Conservation (phyloP, 1,140 invertebrate species). For the Gyrodactylus salaris region DNA sequence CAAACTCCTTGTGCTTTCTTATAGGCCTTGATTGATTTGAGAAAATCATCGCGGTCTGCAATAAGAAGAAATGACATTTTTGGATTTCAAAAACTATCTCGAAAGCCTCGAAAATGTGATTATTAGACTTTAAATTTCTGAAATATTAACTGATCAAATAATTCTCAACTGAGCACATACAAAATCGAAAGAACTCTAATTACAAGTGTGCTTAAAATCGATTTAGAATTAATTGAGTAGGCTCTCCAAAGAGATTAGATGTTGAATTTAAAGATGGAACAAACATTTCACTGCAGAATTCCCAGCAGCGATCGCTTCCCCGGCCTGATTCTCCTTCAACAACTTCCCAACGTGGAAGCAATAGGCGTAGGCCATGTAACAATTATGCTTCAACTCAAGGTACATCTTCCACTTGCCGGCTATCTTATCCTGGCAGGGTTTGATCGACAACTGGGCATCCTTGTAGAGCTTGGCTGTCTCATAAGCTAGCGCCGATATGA, state of each 20-base stretch:
- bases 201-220: too few relatives aligned
- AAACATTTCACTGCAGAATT: neutral
- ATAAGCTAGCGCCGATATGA: slow-evolving; percentile 31
- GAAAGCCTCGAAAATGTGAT: too few relatives aligned
- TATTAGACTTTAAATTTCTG: too few relatives aligned
- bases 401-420: slow-evolving; percentile 33
- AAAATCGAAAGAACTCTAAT: too few relatives aligned
- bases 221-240: too few relatives aligned
- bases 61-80: too few relatives aligned
- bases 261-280: neutral
- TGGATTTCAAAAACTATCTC: too few relatives aligned
- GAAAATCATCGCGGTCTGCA: neutral
- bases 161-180: too few relatives aligned
- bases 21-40: neutral
- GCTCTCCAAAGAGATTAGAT: too few relatives aligned
- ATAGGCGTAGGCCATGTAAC: slow-evolving; percentile 32
- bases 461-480: slow-evolving; percentile 32
- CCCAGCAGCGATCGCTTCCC: neutral
- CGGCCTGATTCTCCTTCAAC: neutral
- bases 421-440: slow-evolving; percentile 18
- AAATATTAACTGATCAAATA: too few relatives aligned
- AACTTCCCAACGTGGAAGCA: slow-evolving; percentile 2
- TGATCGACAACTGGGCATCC: slow-evolving; percentile 19
- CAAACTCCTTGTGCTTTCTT: neutral
- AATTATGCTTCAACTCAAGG: slow-evolving; percentile 29